phyloP scores from a whole-genome alignment of 2,888 invertebrate genomes.

The Drosophila niveifrons region DNA sequence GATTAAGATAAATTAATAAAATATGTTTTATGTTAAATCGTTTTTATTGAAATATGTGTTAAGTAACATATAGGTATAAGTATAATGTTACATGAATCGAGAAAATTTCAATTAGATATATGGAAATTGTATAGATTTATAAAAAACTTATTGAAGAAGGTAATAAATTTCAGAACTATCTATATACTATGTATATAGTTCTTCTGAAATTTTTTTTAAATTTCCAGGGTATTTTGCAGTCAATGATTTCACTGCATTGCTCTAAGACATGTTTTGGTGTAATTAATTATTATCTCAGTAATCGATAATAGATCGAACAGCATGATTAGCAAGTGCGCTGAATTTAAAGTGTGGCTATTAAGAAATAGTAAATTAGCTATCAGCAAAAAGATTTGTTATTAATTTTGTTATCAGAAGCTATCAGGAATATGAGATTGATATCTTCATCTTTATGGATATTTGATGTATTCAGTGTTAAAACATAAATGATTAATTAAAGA shows the following conservation, averaged over 20 bases:
- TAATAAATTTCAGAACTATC: too few species aligned
- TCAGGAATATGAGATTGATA: neutral
- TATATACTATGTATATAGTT: too few species aligned
- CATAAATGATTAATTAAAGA: neutral
- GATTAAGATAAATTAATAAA: too few species aligned
- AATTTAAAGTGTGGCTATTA: neutral
- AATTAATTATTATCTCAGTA: neutral
- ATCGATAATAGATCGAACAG: neutral
- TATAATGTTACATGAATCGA: too few species aligned
- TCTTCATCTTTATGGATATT: neutral
- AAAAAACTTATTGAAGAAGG: too few species aligned
- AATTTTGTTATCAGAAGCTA: neutral
- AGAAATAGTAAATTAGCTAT: neutral
- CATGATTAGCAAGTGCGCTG: neutral
- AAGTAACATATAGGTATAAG: too few species aligned
- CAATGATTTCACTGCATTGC: rapidly evolving
- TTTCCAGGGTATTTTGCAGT: neutral
- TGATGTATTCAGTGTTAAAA: neutral
- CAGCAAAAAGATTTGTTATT: neutral
- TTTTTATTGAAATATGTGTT: too few species aligned
- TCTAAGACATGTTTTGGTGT: neutral
- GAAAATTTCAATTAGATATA: too few species aligned
- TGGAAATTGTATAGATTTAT: too few species aligned
- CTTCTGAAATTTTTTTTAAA: too few species aligned
- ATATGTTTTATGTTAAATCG: too few species aligned